Base-by-base conservation (phyloP, 2,888 invertebrate genomes). In the Drosophila putrida region DNA sequence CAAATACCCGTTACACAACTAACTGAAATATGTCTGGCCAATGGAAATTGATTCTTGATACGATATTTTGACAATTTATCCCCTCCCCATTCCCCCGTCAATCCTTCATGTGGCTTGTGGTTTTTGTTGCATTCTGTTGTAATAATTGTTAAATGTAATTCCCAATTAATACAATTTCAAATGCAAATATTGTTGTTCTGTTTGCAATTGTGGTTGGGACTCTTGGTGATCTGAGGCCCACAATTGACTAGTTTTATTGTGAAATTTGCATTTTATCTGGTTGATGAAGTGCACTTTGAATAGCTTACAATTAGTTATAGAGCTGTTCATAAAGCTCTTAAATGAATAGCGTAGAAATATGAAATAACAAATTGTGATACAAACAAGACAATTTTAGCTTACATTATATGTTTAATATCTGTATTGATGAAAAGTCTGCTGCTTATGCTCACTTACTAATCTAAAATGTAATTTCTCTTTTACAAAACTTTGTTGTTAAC, bases 101-200 rank as follows among this genome's bases (percentile, higher is more conserved):
- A 20, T 20, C 13, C 60, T 60, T 41, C 46, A 53, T 70, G 59
- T 61, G 66, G 76, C 49, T 58, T 76, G 60, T 43, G 77, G 71
- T 39, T 46, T 36, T 51, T 28, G 31, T 44, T 46, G 33, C 33
- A 10, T 10, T 41, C 15, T 76, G 58, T 44, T 78, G 59, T 31
- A 59, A 50, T 71, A 72, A 75, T 77, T 77, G 75, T 15, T 77
- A 50, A 43, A 66, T 77, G 62, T 77, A 68, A 77, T 77, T 75
- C 77, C 59, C 75, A 75, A 75, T 75, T 75, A 75, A 77, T 77
- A 72, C 67, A 62, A 67, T 67, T 67, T 51, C 39, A 67, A 72
- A 77, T 59, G 58, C 43, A 53, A 59, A 58, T 51, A 61, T 51
- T 59, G 47, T 35, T 47, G 53, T 65, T 55, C 49, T 27, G 50